Base-by-base conservation (phyloP, 2,888 invertebrate genomes). In the Tipula lateralis region DNA sequence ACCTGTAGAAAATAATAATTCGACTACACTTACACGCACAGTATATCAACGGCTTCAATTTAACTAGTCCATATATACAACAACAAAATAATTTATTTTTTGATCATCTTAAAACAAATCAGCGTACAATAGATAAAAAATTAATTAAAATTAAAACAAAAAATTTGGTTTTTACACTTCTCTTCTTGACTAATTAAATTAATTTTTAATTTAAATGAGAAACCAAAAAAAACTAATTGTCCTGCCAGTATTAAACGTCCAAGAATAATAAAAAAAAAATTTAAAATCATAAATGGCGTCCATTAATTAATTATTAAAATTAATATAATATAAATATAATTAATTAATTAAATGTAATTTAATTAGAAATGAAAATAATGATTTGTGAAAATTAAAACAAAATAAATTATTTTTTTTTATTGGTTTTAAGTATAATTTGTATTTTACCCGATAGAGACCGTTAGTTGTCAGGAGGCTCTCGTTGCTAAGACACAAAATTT, bases 221-320 rank as follows among this genome's bases (percentile, higher is more conserved):
- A 50, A 50, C 44, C 44, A 50, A 24, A 66, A 66, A 66, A 66
- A 82, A 82, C n/a, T 82, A 82, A 82, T 30, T 82, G 82, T 82
- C 82, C 82, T 82, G 82, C 82, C 82, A 82, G 82, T 82, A 82
- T 82, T 82, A 82, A 82, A 82, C 82, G 82, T 82, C 82, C 82
- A 82, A 82, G n/a, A 82, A 82, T 82, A 30, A 80, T 24, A 80
- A 80, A 80, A 16, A 80, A 80, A 19, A 29, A 9, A 82, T 82
- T 12, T 39, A 82, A 82, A 82, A 82, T 82, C 32, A 30, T 82
- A 82, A 82, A 82, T 82, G 82, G 32, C 82, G 82, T 82, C 82
- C 82, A 82, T 66, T 66, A 66, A 66, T 66, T 66, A 66, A 66
- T 66, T 66, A 66, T 66, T 66, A 66, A 24, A 66, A 66, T 66